Conservation (phyloP, 2,113 vertebrate species). For the Picathartes gymnocephalus region DNA sequence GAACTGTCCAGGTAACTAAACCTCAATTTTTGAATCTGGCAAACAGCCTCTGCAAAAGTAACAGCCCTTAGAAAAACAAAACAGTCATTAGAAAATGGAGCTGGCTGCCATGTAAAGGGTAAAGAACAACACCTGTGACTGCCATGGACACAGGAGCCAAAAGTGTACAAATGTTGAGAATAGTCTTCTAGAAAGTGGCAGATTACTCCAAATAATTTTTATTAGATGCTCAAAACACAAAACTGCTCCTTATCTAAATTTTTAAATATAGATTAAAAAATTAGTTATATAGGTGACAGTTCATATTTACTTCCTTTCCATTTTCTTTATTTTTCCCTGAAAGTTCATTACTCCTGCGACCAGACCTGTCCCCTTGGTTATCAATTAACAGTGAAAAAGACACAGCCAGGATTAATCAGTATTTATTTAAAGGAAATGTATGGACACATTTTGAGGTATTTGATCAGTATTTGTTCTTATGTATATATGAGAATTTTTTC, state of each 20-base stretch:
- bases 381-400: neutral
- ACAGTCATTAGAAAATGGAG: neutral
- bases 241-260: neutral
- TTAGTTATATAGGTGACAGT: neutral
- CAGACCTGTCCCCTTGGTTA: neutral
- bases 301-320: neutral
- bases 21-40: neutral
- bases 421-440: conserved; percentile 46
- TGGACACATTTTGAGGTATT: conserved; percentile 26
- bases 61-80: neutral
- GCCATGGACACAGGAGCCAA: neutral
- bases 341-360: neutral
- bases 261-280: neutral
- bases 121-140: neutral
- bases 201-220: neutral
- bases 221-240: neutral
- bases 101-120: neutral
- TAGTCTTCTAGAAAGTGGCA: neutral
- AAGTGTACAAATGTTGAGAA: neutral
- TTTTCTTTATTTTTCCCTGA: neutral
- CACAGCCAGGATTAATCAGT: neutral
- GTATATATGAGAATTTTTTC: neutral
- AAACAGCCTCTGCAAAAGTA: neutral
- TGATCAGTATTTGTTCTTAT: neutral
- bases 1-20: neutral